These are phyloP conservation scores for Rousettus madagascariensis DNA, from an alignment of 2,797 vertebrate species.

Conservation along the genomic window DNA sequence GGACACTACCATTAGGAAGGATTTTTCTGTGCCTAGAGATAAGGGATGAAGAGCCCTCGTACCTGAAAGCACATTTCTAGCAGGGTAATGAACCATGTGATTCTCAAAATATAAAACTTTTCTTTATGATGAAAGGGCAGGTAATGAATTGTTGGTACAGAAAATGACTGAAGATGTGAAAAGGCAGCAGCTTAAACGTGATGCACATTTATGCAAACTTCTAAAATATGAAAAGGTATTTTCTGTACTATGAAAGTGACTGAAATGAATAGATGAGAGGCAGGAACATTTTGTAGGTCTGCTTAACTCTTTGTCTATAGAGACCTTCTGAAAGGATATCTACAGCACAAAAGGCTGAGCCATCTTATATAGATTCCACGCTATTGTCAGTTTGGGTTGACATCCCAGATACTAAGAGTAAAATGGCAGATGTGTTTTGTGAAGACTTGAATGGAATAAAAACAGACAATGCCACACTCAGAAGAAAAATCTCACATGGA, in stretches of 20 bases:
- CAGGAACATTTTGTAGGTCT: neutral
- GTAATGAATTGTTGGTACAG: neutral
- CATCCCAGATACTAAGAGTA: neutral
- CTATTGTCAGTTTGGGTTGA: neutral
- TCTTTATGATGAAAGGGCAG: constrained; percentile 20
- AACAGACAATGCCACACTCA: neutral
- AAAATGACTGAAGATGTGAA: constrained; percentile 12
- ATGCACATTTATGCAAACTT: constrained; percentile 32
- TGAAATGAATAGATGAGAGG: neutral
- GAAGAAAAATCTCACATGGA: neutral
- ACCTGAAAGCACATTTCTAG: neutral
- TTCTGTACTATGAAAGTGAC: neutral
- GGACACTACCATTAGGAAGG: neutral
- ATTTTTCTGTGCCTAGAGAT: neutral
- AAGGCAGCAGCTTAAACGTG: neutral
- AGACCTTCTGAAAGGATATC: neutral
- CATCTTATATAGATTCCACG: neutral
- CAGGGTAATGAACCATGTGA: neutral
- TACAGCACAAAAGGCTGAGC: neutral
- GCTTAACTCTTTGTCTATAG: neutral
- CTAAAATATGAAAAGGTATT: neutral
- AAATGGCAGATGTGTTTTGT: neutral
- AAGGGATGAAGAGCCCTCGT: neutral
- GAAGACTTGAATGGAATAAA: neutral
- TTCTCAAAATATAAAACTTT: neutral